Evolutionary conservation across 2,797 vertebrate genomes (phyloP), one percentile per base, ranked within the genome.

Genomic region (Yasuhikotakia modesta): DNA sequence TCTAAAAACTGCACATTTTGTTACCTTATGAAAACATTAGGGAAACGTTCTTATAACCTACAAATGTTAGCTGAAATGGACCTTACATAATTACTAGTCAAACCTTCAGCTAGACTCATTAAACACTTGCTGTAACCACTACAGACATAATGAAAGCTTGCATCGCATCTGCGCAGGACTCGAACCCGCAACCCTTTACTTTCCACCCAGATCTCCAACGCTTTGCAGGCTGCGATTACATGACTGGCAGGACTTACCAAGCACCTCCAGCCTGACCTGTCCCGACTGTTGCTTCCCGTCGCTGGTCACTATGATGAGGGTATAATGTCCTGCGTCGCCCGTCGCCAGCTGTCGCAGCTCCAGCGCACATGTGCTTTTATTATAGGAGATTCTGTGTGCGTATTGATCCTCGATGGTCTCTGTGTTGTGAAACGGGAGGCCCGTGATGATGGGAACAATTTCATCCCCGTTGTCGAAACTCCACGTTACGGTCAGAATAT

Each of bases 361-460:
- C 0, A 86, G 22, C 30, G 24, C 43, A 1, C 19, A 50, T 10
- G 63, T 63, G 2, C 2, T 43, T 0, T 0, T 0, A 50, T 83
- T 67, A 24, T 57, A 73, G 1, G 0, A 16, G 19, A 84, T 17
- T 4, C 81, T 74, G 6, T 5, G 10, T 0, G 0, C 0, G 45
- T 84, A 86, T 0, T 0, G 0, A 0, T 2, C 1, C 1, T 0
- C 0, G 1, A 80, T 19, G 0, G 1, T 73, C 6, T 0, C 1
- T 0, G 1, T 52, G 4, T 1, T 1, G 0, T 0, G 0, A 7
- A 0, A 0, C 0, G 2, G 7, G 0, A 2, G 0, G 3, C 3
- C 1, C 1, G 71, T 46, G 12, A 39, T 30, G 1, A 85, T 12
- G 0, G 64, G 0, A n/a, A 0, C 0, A 1, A 17, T 32, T 6